These are phyloP conservation scores for Anolis sagrei DNA, from an alignment of 2,113 vertebrate species.

Conservation along the genomic window DNA sequence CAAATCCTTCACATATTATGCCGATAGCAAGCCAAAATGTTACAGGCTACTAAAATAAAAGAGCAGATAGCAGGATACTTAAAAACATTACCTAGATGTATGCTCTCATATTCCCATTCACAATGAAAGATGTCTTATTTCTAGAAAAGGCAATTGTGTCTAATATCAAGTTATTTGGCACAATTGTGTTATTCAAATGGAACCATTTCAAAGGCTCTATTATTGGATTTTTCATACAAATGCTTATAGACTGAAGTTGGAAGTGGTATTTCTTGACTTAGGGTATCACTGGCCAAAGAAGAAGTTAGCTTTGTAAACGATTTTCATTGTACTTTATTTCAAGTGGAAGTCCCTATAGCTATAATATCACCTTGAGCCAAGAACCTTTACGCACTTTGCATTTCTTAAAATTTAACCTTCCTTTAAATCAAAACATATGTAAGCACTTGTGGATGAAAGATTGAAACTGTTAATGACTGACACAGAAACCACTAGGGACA, in stretches of 20 bases:
- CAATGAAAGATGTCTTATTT: not conserved
- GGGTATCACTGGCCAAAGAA: not conserved
- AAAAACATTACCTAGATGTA: not conserved
- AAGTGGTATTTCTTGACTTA: not conserved
- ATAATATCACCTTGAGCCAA: not conserved
- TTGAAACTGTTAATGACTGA: not conserved
- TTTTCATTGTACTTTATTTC: not conserved
- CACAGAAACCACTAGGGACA: not conserved
- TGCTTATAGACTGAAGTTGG: not conserved
- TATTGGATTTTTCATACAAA: not conserved
- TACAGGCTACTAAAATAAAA: not conserved
- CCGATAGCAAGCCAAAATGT: not conserved
- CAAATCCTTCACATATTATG: conserved; percentile 2
- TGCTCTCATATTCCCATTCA: not conserved
- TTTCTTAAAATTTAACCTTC: not conserved
- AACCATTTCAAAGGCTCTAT: not conserved
- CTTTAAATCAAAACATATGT: not conserved
- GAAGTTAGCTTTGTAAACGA: not conserved
- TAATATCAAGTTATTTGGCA: not conserved
- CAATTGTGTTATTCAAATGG: not conserved
- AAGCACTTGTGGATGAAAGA: not conserved
- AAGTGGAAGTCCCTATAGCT: not conserved
- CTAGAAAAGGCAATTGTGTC: not conserved
- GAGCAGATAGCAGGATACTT: not conserved
- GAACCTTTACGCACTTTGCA: not conserved